Evolutionary conservation across 2,888 invertebrate genomes (phyloP).

Genomic region (Eurytoma adleriae): DNA sequence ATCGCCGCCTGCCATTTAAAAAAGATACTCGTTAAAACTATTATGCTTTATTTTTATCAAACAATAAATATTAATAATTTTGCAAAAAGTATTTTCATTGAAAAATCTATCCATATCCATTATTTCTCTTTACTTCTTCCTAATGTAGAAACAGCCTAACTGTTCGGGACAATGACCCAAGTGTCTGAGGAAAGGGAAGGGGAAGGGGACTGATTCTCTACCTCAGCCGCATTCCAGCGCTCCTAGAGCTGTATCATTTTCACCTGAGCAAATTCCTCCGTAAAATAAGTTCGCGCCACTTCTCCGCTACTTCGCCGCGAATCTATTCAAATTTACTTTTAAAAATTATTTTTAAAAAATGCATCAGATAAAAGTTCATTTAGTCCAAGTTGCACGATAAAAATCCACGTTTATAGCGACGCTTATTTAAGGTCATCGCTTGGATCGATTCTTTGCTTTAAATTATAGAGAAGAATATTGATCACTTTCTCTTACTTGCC

Average conservation of each 20-base stretch:
- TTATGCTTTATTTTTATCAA: too few species aligned
- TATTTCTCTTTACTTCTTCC: slow-evolving; percentile 19
- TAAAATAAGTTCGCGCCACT: slow-evolving; percentile 40
- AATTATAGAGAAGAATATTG: slow-evolving; percentile 55
- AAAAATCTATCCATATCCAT: too few species aligned
- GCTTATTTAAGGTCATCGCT: slow-evolving; percentile 52
- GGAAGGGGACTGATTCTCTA: slow-evolving; percentile 62
- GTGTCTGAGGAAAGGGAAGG: slow-evolving; percentile 54
- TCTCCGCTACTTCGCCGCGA: background rate
- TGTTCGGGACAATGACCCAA: slow-evolving; percentile 62
- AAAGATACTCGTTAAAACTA: background rate
- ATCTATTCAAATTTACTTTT: background rate
- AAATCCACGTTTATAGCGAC: slow-evolving; percentile 45
- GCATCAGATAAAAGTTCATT: slow-evolving; percentile 12
- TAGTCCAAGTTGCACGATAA: background rate
- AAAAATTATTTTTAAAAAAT: background rate
- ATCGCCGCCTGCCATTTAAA: slow-evolving; percentile 79
- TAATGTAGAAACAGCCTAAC: slow-evolving; percentile 60
- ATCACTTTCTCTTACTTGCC: slow-evolving; percentile 29
- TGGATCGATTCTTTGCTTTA: slow-evolving; percentile 55
- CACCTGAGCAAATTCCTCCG: slow-evolving; percentile 55
- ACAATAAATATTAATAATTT: too few species aligned
- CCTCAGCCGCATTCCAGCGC: slow-evolving; percentile 65
- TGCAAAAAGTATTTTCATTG: too few species aligned
- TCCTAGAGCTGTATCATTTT: slow-evolving; percentile 62